phyloP scores from a whole-genome alignment of 2,888 invertebrate species.

The Leptura quadrifasciata region DNA sequence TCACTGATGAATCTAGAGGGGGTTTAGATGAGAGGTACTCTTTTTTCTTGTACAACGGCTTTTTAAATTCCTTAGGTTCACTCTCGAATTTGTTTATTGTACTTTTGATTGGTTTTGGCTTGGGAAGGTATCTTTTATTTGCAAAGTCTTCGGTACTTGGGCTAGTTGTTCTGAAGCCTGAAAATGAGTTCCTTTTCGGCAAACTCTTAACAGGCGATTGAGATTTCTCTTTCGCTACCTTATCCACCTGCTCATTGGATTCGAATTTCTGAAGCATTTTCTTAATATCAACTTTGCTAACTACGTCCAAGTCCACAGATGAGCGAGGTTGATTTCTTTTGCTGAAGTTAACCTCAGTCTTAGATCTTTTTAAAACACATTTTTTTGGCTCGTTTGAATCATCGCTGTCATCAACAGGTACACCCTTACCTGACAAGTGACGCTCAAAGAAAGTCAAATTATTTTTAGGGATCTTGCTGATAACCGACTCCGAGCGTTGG shows the following conservation, averaged over 20 bases:
- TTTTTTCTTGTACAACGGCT: constrained; percentile 35
- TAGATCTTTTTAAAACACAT: constrained; percentile 65
- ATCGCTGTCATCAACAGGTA: constrained; percentile 58
- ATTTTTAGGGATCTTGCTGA: constrained; percentile 70
- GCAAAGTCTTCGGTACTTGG: constrained; percentile 16
- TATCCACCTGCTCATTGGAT: constrained; percentile 57
- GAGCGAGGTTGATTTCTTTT: constrained; percentile 59
- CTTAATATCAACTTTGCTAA: constrained; percentile 71
- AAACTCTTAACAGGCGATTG: constrained; percentile 26
- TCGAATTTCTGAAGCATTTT: constrained; percentile 72
- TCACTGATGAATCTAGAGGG: constrained; percentile 25
- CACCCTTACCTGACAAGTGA: constrained; percentile 67
- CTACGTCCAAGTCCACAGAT: constrained; percentile 71
- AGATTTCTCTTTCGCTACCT: constrained; percentile 22
- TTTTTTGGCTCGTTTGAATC: constrained; percentile 52
- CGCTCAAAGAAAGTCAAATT: constrained; percentile 71
- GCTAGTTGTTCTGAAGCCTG: constrained; percentile 43
- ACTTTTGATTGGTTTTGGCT: constrained; percentile 51
- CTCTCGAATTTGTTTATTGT: constrained; percentile 59
- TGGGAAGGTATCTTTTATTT: constrained; percentile 28
- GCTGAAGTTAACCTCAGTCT: constrained; percentile 69
- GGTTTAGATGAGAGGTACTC: constrained; percentile 35
- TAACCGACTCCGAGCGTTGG: constrained; percentile 64
- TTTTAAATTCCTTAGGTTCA: constrained; percentile 48
- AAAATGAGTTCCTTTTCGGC: constrained; percentile 49